Evolutionary conservation across 1,140 invertebrate genomes (phyloP).

Genomic region (Saccostrea glomerata): DNA sequence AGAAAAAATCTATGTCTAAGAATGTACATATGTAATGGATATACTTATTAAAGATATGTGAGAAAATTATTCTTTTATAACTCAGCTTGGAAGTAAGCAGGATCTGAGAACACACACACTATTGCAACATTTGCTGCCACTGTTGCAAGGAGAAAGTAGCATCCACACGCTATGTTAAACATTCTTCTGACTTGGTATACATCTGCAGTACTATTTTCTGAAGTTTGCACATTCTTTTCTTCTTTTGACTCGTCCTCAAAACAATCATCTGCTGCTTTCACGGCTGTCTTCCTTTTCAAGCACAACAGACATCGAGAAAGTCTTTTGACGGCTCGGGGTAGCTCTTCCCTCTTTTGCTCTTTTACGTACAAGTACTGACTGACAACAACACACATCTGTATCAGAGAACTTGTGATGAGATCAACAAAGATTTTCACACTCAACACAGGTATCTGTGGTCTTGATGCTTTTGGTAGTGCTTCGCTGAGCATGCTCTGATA

Average conservation of each 20-base stretch:
- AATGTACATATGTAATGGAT: no score
- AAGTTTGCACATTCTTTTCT: neutral
- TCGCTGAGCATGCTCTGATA: slow-evolving; percentile 27
- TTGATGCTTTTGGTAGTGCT: slow-evolving; percentile 29
- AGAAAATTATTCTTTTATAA: no score
- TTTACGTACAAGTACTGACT: slow-evolving; percentile 11
- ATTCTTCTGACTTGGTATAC: neutral
- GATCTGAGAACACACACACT: neutral
- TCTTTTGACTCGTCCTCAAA: neutral
- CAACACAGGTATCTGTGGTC: neutral
- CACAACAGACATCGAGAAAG: neutral
- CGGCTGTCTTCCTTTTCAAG: neutral
- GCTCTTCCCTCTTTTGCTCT: neutral
- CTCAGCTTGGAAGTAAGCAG: no score
- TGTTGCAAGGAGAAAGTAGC: neutral
- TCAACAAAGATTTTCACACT: slow-evolving; percentile 27
- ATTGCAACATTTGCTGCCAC: neutral
- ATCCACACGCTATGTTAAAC: neutral
- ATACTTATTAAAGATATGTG: no score
- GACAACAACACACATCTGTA: neutral
- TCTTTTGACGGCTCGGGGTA: neutral
- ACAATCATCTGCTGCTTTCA: neutral
- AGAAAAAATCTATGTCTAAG: no score
- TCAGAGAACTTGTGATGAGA: neutral
- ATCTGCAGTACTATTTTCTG: neutral